Base-by-base conservation (phyloP, 2,113 vertebrate genomes). In the Gymnorhina tibicen region DNA sequence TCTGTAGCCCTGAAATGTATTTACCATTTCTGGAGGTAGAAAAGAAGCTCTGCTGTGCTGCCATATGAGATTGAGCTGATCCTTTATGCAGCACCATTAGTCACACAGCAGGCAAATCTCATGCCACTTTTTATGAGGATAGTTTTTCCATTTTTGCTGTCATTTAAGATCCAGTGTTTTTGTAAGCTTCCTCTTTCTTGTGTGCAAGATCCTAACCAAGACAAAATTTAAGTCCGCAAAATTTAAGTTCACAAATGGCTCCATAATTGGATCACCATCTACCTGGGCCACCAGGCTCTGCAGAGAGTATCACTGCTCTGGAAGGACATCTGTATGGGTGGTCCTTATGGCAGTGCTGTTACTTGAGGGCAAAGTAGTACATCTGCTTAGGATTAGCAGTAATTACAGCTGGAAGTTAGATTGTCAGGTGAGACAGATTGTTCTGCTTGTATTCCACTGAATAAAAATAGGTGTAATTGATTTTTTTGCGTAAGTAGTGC, bases 51-150 rank as follows among this genome's bases (percentile, higher is more conserved):
- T 81, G 44, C 79, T 64, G 9, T 77, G 56, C 64, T 93, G 83
- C 86, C n/a, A 22, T 77, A 11, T 78, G 83, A 96, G 52, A 33
- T 37, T 44, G 75, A 90, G 52, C 68, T 88, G 75, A 75, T 87
- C 58, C 55, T 95, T 87, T 70, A 67, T 78, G 72, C 68, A 70
- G 72, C 75, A 86, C 56, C 68, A 78, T 90, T 88, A 96, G 56
- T 80, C 93, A 92, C 78, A 86, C 79, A 88, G 75, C 76, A 81
- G 88, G 56, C 75, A 95, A 72, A 78, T 73, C n/a, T 92, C 49
- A 19, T 92, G 72, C 52, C 56, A 67, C 33, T 67, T 80, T 90
- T 91, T 67, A 16, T 20, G 56, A 75, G 52, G 35, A 47, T 42
- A 21, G 11, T 89, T 78, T 93, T 74, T 80, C 55, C 35, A 9